Percentiles rank a stretch among this genome's conserved stretches.
phyloP scores from a whole-genome alignment of 2,888 invertebrate species.

The Apantesis nais region DNA sequence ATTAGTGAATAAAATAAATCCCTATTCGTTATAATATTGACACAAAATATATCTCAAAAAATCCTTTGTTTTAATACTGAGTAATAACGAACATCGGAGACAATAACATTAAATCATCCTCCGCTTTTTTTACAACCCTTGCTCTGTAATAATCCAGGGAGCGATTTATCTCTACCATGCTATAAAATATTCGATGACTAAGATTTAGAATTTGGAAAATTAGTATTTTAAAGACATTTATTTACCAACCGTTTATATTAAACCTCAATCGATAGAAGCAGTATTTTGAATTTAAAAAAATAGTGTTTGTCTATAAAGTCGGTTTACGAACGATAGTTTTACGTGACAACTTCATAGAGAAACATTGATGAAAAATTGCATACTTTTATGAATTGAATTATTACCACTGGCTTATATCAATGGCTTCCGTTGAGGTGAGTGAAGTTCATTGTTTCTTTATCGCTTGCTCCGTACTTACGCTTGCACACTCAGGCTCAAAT shows the following conservation, averaged over 20 bases:
- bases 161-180: constrained; percentile 30
- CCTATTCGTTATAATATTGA: constrained; percentile 39
- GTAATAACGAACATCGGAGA: constrained; percentile 45
- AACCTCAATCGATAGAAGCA: background rate
- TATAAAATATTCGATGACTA: constrained; percentile 44
- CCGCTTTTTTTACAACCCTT: constrained; percentile 46
- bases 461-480: too few relatives aligned
- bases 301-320: too few relatives aligned
- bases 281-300: too few relatives aligned
- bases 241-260: constrained; percentile 28
- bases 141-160: constrained; percentile 31
- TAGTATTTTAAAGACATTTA: constrained; percentile 24
- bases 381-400: too few relatives aligned
- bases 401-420: too few relatives aligned
- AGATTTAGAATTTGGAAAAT: constrained; percentile 36
- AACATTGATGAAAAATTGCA: too few relatives aligned
- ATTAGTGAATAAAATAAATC: constrained; percentile 31
- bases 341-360: too few relatives aligned
- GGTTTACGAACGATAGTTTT: too few relatives aligned
- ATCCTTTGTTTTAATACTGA: constrained; percentile 45
- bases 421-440: too few relatives aligned
- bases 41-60: constrained; percentile 42
- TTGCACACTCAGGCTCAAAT: too few relatives aligned
- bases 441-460: too few relatives aligned
- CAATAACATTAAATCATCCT: constrained; percentile 50